Conservation (phyloP, 2,797 vertebrate genomes). For the Nyctibius grandis region DNA sequence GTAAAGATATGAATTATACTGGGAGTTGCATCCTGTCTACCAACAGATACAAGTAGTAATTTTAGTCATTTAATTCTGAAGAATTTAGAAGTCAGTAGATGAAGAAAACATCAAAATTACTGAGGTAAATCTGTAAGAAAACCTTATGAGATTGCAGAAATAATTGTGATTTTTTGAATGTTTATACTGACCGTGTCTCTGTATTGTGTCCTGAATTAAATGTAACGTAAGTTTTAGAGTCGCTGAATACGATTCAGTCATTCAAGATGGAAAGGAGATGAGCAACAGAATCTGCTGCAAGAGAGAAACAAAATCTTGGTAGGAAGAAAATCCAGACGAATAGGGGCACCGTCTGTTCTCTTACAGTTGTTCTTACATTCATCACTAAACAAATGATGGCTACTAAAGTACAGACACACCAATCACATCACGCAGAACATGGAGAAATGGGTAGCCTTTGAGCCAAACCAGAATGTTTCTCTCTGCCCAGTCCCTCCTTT, state of each 20-base stretch:
- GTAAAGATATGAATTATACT: neutral
- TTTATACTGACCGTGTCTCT: fast-evolving
- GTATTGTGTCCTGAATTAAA: neutral
- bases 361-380: neutral
- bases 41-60: neutral
- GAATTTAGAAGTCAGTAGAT: neutral
- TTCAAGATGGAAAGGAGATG: neutral
- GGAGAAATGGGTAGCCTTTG: neutral
- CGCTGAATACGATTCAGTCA: neutral
- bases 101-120: neutral
- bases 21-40: neutral
- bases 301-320: neutral
- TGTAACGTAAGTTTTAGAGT: neutral
- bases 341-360: neutral
- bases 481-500: neutral
- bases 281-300: neutral
- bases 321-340: neutral
- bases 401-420: neutral
- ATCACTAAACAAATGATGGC: neutral
- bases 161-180: neutral
- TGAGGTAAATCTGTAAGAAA: neutral
- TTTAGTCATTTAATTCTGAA: neutral
- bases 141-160: neutral
- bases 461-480: neutral
- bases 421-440: neutral